A percentile compares a stretch with the other conserved stretches of the same genome.
These are phyloP conservation scores for Gouania willdenowi DNA, from an alignment of 2,797 vertebrate species.

Conservation along the genomic window DNA sequence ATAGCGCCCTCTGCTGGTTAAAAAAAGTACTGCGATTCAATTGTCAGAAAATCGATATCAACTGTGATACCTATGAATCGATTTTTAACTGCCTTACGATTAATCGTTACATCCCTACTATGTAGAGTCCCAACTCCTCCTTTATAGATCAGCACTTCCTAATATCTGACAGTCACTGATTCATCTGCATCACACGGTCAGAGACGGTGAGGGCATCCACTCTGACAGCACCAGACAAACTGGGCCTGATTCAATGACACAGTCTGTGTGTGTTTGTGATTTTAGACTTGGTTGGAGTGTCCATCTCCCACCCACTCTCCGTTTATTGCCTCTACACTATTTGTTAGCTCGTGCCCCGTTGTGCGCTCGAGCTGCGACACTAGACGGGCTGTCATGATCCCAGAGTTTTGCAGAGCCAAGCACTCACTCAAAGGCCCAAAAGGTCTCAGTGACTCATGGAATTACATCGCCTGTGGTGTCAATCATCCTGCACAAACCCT, in stretches of 20 bases:
- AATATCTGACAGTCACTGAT: not conserved
- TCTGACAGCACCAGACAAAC: slow-evolving; percentile 9
- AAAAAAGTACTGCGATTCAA: no score
- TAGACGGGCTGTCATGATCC: slow-evolving; percentile 66
- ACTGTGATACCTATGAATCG: no score
- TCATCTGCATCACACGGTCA: slow-evolving; percentile 3
- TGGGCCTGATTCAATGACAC: slow-evolving; percentile 1
- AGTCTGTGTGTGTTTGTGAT: slow-evolving; percentile 31
- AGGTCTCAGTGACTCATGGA: slow-evolving; percentile 53
- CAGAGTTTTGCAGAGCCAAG: slow-evolving; percentile 40
- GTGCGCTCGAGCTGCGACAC: slow-evolving; percentile 47
- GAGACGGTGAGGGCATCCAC: not conserved
- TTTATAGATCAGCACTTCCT: slow-evolving; percentile 10
- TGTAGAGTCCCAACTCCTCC: no score
- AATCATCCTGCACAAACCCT: slow-evolving; percentile 34
- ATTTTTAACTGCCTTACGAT: no score
- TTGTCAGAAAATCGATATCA: no score
- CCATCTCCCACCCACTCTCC: slow-evolving; percentile 22
- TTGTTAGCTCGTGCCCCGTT: slow-evolving; percentile 47
- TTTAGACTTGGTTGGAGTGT: slow-evolving; percentile 27
- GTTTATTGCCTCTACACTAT: slow-evolving; percentile 24
- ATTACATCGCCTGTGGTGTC: slow-evolving; percentile 50
- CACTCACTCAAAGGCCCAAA: slow-evolving; percentile 39
- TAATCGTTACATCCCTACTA: no score
- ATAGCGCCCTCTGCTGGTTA: no score